These are phyloP conservation scores for Rhaphigaster nebulosa DNA, from an alignment of 2,888 invertebrate species.

Conservation along the genomic window DNA sequence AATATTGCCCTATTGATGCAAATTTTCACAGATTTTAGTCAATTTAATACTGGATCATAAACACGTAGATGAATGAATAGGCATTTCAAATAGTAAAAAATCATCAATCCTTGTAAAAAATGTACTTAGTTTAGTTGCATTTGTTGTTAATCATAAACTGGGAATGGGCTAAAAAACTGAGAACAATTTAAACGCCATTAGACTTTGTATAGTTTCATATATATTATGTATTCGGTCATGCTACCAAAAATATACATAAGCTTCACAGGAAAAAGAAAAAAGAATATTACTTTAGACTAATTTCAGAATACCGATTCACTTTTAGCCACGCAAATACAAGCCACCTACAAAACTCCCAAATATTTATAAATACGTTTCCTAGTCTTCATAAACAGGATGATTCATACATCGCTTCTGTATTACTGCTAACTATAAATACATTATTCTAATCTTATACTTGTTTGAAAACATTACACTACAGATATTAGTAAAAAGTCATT, in stretches of 20 bases:
- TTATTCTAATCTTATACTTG: not conserved
- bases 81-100: too few species aligned
- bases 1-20: too few species aligned
- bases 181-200: not conserved
- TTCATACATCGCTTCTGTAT: not conserved
- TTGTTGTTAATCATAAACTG: too few species aligned
- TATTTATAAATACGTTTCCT: not conserved
- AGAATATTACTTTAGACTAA: not conserved
- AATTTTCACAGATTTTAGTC: too few species aligned
- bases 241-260: not conserved
- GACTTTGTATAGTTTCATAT: not conserved
- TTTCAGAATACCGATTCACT: not conserved
- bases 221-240: not conserved
- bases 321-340: not conserved
- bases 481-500: too few species aligned
- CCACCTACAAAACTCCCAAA: not conserved
- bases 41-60: too few species aligned
- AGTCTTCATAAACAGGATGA: not conserved
- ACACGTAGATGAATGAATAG: too few species aligned
- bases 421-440: not conserved
- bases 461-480: not conserved
- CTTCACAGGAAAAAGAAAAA: not conserved
- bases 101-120: too few species aligned
- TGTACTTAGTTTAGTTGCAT: too few species aligned
- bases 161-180: too few species aligned